Evolutionary conservation across 2,113 vertebrate genomes (phyloP).

Genomic region (Pterocles orientalis): DNA sequence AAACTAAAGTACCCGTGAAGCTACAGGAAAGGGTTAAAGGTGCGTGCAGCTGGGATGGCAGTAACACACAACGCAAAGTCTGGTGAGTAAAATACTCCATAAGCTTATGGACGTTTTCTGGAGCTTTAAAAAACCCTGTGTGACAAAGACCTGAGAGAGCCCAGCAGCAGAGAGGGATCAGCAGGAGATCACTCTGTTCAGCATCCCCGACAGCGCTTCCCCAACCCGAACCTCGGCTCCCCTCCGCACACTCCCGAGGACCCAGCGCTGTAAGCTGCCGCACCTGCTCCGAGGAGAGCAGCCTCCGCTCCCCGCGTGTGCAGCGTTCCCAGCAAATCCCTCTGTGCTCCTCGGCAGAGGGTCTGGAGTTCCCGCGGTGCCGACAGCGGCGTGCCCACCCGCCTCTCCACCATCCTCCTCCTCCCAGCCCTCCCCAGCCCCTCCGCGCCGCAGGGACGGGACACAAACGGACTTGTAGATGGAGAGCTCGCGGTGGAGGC

Average conservation of each 20-base stretch:
- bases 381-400: neutral
- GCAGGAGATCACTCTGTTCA: neutral
- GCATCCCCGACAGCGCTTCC: neutral
- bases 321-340: neutral
- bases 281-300: neutral
- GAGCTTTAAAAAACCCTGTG: fast-evolving
- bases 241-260: neutral
- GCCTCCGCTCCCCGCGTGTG: neutral
- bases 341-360: neutral
- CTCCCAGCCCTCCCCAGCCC: neutral
- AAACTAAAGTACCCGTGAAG: neutral
- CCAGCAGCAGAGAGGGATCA: fast-evolving
- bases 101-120: fast-evolving
- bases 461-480: slow-evolving; percentile 82
- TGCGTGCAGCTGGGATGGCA: neutral
- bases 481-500: slow-evolving; percentile 80
- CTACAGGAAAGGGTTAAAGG: neutral
- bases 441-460: neutral
- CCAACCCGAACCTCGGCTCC: neutral
- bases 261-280: neutral
- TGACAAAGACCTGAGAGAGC: neutral
- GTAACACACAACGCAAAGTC: too few species aligned
- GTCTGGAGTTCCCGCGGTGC: neutral
- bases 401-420: neutral
- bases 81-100: neutral